Evolutionary conservation across 2,797 vertebrate species (phyloP), one percentile per base, ranked within the genome.

Genomic region (Premnoplex brunnescens): DNA sequence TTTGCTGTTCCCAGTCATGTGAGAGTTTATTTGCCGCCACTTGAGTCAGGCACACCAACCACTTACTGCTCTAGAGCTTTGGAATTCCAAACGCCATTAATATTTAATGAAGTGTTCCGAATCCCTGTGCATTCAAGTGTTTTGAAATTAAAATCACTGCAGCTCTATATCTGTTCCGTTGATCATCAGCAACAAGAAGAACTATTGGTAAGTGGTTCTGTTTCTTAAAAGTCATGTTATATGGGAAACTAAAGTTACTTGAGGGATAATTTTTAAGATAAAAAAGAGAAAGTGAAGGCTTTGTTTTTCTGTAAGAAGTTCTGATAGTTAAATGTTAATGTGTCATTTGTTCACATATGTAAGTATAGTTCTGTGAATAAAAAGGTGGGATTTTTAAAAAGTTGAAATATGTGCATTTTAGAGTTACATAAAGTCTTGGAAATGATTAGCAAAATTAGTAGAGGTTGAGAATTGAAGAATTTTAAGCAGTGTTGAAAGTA

Each of bases 61-160:
- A 99, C 99, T 89, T 99, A 99, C 98, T 99, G 99, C 96, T 99
- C 99, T 32, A 99, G 98, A 92, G 98, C 99, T 59, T 97, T 99
- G 98, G 99, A 99, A 90, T 98, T 98, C 37, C 99, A 99, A 87
- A 95, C 98, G 16, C 98, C 98, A 1, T 96, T 99, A 97, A 98
- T 98, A 95, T 99, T 99, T 97, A 99, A 99, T 69, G 99, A 99
- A 97, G 98, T 99, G 77, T 99, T 99, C 98, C 98, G 98, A 95
- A 98, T 99, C 91, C 99, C 99, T 0, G 98, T 99, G 95, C 98
- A 98, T 19, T 97, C 98, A 28, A 98, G 98, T 96, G 95, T 98
- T 85, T 96, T 99, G 97, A 97, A 97, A 32, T 89, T 97, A 89
- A 99, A 98, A 85, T 98, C 98, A 10, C 97, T 99, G 91, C 99